phyloP scores from a whole-genome alignment of 2,797 vertebrate species.

The Pteronotus mesoamericanus region DNA sequence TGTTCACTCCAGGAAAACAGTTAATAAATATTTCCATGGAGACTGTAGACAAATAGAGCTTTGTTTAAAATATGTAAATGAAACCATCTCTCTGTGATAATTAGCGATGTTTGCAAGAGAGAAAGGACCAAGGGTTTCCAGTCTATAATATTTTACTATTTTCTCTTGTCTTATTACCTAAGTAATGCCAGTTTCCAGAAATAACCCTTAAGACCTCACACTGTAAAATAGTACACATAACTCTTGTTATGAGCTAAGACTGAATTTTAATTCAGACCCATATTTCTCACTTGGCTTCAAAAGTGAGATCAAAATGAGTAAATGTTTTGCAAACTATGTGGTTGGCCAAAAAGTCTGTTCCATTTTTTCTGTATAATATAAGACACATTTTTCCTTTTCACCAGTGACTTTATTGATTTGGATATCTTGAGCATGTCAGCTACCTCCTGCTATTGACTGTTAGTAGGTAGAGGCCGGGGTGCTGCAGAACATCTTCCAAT shows the following conservation, averaged over 20 bases:
- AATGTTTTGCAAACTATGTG: neutral
- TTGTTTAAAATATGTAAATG: slow-evolving; percentile 33
- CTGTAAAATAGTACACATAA: neutral
- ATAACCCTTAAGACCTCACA: neutral
- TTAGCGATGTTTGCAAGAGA: neutral
- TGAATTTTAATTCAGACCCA: neutral
- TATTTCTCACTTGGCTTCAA: neutral
- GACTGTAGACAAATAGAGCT: neutral
- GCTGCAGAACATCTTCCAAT: neutral
- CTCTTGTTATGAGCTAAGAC: neutral
- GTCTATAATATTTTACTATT: neutral
- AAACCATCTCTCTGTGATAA: neutral
- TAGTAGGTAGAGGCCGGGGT: neutral
- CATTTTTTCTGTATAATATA: neutral
- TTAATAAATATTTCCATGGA: slow-evolving; percentile 30
- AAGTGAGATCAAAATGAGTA: slow-evolving; percentile 14
- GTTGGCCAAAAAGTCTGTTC: neutral
- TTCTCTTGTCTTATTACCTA: slow-evolving; percentile 1
- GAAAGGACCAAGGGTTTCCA: neutral
- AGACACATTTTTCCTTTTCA: neutral
- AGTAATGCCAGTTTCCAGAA: neutral
- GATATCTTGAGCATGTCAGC: neutral
- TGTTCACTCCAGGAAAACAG: neutral
- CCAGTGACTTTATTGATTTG: neutral
- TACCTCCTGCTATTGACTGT: neutral